These are phyloP conservation scores for Xiphophorus maculatus DNA, from an alignment of 2,113 vertebrate species.

Conservation along the genomic window DNA sequence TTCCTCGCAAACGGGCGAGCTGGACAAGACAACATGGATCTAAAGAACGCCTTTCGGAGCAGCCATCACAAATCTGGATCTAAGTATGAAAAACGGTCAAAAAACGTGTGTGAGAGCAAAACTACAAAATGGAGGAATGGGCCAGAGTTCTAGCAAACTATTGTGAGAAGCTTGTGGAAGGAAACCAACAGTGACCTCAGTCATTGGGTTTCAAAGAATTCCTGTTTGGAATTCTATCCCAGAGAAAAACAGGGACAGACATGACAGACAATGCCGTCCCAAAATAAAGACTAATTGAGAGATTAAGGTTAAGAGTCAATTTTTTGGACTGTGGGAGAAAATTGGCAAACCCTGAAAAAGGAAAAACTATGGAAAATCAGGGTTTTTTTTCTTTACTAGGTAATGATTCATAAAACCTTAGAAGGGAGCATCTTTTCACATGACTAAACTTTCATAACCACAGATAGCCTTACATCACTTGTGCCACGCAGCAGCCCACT, in stretches of 20 bases:
- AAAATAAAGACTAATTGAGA: background rate
- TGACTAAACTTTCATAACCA: background rate
- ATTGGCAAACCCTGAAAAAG: background rate
- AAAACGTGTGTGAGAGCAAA: background rate
- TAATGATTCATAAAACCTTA: background rate
- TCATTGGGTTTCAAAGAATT: background rate
- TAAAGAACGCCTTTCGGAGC: no score
- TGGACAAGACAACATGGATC: no score
- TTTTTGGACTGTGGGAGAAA: background rate
- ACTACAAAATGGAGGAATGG: background rate
- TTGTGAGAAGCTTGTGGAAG: background rate
- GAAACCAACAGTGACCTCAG: background rate
- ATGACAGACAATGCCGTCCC: background rate
- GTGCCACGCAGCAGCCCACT: conserved; percentile 16
- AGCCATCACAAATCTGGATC: no score
- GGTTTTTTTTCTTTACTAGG: background rate
- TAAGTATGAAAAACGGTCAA: no score
- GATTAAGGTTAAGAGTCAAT: background rate
- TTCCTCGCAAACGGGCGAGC: no score
- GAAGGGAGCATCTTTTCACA: background rate
- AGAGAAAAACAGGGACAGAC: background rate
- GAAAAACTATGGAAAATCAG: background rate
- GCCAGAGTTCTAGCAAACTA: background rate
- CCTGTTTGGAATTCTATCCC: no score
- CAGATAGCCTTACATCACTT: conserved; percentile 6